Base-by-base conservation (phyloP, 2,113 vertebrate species). In the Peromyscus leucopus region DNA sequence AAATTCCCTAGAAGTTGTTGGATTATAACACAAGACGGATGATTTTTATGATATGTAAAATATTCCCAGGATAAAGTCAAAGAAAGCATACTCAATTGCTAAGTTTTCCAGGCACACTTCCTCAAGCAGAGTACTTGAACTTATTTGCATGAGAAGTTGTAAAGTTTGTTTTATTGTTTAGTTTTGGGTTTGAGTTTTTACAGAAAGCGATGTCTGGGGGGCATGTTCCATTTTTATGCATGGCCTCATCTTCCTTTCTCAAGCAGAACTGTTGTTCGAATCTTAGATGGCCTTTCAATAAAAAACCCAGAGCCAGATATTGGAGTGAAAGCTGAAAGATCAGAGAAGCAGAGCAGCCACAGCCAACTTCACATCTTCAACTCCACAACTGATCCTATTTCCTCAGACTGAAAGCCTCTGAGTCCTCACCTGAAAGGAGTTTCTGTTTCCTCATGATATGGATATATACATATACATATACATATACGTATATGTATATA, bases 1-100 rank as follows among this genome's bases (percentile, higher is more conserved):
- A 71, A 80, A 74, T 11, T 57, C 65, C 93, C 61, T 57, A 82
- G 67, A 89, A 87, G 10, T 31, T 31, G 36, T 51, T 93, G n/a
- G 59, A 69, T 75, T 90, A 26, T n/a, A 82, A 78, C 8, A 55
- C 42, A 61, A 87, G 92, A 39, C 61, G 19, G 22, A 24, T 72
- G 8, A 72, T 67, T 89, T 89, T 92, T 79, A 55, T 89, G 7
- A 33, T 55, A 88, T 74, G 2, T 93, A 61, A 93, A 63, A 92
- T 71, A 63, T 61, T 72, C 46, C 51, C 76, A 72, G 36, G 55
- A 83, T 72, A 69, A 90, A 86, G n/a, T 88, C 75, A 42, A n/a
- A 42, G 61, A 33, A 72, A 46, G 16, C 48, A 51, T 59, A 48
- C 28, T 67, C 69, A 65, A 33, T 4, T 46, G 17, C 16, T 88